Conservation (phyloP, 2,113 vertebrate genomes). For the Eira barbara region DNA sequence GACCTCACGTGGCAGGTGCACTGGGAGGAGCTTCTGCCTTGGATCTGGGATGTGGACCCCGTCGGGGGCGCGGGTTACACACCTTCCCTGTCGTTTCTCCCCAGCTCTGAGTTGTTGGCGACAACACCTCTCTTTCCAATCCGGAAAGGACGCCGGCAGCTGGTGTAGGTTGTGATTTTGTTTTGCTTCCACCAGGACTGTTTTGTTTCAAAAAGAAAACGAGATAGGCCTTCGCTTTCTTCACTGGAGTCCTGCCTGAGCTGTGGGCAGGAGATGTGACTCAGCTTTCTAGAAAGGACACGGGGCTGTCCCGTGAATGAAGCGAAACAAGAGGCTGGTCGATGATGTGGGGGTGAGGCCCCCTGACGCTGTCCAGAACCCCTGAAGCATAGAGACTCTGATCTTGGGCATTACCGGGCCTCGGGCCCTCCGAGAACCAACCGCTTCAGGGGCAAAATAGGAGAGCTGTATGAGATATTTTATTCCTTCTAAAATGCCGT, state of each 20-base stretch:
- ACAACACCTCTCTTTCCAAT: neutral
- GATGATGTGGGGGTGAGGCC: neutral
- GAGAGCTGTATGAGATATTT: neutral
- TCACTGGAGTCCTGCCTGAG: neutral
- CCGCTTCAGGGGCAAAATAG: neutral
- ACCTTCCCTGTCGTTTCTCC: neutral
- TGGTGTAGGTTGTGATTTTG: neutral
- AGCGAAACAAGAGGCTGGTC: neutral
- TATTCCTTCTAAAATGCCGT: neutral
- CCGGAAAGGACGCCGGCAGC: neutral
- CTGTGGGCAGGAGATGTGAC: neutral
- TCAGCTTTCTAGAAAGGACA: neutral
- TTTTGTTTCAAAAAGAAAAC: neutral
- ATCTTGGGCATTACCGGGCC: too few relatives aligned
- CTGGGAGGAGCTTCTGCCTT: neutral
- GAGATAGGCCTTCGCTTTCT: neutral
- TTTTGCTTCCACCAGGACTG: neutral
- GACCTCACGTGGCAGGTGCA: accelerated
- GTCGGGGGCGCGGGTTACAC: accelerated
- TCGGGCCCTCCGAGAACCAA: too few relatives aligned
- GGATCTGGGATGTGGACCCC: neutral
- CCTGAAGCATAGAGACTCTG: too few relatives aligned
- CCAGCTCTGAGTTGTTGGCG: neutral
- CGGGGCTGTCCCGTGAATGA: neutral
- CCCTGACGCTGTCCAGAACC: neutral